These are phyloP conservation scores for Dryobotodes eremita DNA, from an alignment of 2,888 invertebrate species.

Conservation along the genomic window DNA sequence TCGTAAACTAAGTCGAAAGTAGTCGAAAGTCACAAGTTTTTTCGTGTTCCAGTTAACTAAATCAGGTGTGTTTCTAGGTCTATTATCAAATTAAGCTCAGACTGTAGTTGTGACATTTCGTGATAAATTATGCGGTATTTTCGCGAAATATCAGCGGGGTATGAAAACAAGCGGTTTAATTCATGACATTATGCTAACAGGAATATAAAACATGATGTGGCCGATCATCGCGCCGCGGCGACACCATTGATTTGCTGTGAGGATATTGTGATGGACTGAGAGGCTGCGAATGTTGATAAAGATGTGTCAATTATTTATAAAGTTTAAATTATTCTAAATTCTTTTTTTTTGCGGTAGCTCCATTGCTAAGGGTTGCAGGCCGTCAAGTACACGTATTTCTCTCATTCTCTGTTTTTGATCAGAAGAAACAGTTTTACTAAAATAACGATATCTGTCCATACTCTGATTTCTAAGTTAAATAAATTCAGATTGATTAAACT, in stretches of 20 bases:
- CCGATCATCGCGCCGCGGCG: constrained; percentile 65
- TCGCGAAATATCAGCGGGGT: constrained; percentile 49
- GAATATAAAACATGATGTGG: constrained; percentile 71
- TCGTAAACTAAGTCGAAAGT: constrained; percentile 52
- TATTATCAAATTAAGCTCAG: constrained; percentile 33
- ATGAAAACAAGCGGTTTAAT: constrained; percentile 67
- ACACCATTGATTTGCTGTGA: constrained; percentile 55
- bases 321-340: not conserved
- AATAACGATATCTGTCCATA: not conserved
- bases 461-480: not conserved
- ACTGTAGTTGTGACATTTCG: constrained; percentile 42
- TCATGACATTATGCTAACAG: constrained; percentile 74
- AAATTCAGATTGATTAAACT: not conserved
- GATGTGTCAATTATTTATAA: not conserved
- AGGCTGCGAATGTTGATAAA: not conserved
- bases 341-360: not conserved
- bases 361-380: not conserved
- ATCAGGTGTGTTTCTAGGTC: constrained; percentile 39
- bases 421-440: not conserved
- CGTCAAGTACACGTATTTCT: not conserved
- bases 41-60: constrained; percentile 35
- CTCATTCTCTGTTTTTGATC: not conserved
- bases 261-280: constrained; percentile 39
- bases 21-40: constrained; percentile 39
- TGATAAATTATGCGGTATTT: constrained; percentile 32